Conservation (phyloP, 2,888 invertebrate genomes). For the Pristionchus exspectatus region DNA sequence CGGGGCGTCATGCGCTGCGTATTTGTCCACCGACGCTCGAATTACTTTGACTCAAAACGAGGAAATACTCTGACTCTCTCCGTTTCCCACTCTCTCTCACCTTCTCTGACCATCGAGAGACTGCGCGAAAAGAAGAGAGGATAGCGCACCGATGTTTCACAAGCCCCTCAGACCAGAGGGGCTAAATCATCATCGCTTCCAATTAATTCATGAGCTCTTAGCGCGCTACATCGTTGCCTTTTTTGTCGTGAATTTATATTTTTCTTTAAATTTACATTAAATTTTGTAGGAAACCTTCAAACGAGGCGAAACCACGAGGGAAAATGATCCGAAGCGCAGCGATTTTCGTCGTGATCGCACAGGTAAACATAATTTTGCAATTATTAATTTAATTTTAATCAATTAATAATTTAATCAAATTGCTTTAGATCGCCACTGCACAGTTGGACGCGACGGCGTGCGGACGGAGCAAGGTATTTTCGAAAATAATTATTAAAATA, state of each 20-base stretch:
- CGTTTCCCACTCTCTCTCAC: neutral
- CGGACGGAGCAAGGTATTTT: constrained; percentile 11
- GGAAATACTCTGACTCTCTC: neutral
- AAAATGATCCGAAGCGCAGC: neutral
- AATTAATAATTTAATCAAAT: neutral
- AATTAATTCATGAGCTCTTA: neutral
- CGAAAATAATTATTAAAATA: neutral
- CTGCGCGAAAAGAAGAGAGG: neutral
- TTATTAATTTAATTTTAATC: neutral
- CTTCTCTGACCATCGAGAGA: neutral
- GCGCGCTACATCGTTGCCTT: neutral
- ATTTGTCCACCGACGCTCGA: neutral
- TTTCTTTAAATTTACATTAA: neutral
- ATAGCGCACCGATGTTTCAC: neutral
- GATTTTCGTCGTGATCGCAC: neutral
- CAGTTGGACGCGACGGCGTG: constrained; percentile 20
- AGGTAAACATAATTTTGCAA: neutral
- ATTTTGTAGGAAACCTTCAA: neutral
- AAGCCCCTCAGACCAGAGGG: neutral
- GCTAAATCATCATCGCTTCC: neutral
- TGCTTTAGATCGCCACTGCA: constrained; percentile 3
- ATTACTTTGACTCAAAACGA: neutral
- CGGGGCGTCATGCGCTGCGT: neutral
- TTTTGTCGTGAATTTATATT: neutral
- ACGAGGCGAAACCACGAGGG: neutral